phyloP scores from a whole-genome alignment of 2,113 vertebrate species.

The Mus spicilegus region DNA sequence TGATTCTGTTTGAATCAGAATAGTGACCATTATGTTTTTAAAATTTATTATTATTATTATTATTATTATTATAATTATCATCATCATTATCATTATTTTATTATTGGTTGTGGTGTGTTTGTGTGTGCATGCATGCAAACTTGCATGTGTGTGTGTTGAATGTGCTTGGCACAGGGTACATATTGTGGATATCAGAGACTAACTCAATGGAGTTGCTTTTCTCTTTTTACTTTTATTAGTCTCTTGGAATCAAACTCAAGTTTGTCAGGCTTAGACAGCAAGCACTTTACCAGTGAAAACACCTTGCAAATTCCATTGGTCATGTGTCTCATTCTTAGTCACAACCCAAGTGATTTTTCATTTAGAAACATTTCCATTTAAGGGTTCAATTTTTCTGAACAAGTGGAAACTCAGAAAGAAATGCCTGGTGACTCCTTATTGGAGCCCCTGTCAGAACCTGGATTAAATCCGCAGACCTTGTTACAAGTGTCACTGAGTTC shows the following conservation, averaged over 20 bases:
- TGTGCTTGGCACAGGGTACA: neutral
- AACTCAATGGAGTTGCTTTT: neutral
- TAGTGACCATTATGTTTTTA: neutral
- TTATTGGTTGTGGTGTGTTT: no score
- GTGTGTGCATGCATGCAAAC: neutral
- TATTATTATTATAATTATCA: no score
- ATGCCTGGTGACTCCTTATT: neutral
- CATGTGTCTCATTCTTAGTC: neutral
- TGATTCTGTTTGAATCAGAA: conserved; percentile 12
- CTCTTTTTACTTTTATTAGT: neutral
- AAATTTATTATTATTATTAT: neutral
- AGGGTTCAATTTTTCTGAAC: conserved; percentile 9
- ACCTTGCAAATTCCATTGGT: neutral
- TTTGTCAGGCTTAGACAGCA: neutral
- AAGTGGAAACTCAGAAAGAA: conserved; percentile 18
- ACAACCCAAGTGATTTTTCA: conserved; percentile 12
- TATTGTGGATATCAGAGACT: neutral
- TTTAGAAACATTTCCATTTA: neutral
- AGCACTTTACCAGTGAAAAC: neutral
- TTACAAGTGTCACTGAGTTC: conserved; percentile 11
- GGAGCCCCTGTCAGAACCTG: neutral
- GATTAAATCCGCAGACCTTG: neutral
- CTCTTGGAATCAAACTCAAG: no score
- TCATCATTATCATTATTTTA: no score
- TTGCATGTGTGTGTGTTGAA: neutral